Evolutionary conservation across 2,888 invertebrate species (phyloP).

Genomic region (Sarcophaga carnaria): DNA sequence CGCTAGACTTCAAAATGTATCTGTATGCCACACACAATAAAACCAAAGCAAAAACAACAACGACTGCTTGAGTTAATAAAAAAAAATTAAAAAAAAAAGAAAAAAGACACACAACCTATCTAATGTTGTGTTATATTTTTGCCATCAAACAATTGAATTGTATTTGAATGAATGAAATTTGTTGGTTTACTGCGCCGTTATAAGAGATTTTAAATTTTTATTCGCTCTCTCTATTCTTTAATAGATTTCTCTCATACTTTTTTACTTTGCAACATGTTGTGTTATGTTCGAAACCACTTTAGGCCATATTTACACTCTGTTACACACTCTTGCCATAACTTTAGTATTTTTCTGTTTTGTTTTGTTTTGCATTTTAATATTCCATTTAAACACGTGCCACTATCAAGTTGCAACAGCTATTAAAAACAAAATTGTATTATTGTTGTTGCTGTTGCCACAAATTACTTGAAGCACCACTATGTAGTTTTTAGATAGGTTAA

Average conservation of each 20-base stretch:
- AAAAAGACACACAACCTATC: background rate
- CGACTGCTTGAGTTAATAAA: background rate
- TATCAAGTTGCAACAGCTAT: slow-evolving; percentile 38
- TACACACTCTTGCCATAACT: background rate
- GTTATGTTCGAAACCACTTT: slow-evolving; percentile 61
- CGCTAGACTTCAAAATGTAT: slow-evolving; percentile 41
- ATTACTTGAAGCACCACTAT: background rate
- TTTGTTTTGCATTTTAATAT: slow-evolving; percentile 51
- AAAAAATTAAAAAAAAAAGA: background rate
- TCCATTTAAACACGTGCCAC: slow-evolving; percentile 54
- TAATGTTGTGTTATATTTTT: background rate
- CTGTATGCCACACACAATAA: slow-evolving; percentile 23
- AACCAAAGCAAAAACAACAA: background rate
- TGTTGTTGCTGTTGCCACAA: background rate
- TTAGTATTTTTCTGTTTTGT: slow-evolving; percentile 11
- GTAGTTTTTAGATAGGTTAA: background rate
- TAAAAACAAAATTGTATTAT: background rate
- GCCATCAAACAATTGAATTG: background rate
- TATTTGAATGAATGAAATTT: slow-evolving; percentile 41
- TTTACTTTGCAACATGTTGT: slow-evolving; percentile 55
- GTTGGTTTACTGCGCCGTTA: slow-evolving; percentile 34
- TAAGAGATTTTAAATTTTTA: slow-evolving; percentile 41
- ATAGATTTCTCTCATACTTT: slow-evolving; percentile 11
- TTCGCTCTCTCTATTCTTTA: background rate
- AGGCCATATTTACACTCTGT: background rate